These are phyloP conservation scores for Myotis myotis DNA, from an alignment of 2,797 vertebrate species.

Conservation along the genomic window DNA sequence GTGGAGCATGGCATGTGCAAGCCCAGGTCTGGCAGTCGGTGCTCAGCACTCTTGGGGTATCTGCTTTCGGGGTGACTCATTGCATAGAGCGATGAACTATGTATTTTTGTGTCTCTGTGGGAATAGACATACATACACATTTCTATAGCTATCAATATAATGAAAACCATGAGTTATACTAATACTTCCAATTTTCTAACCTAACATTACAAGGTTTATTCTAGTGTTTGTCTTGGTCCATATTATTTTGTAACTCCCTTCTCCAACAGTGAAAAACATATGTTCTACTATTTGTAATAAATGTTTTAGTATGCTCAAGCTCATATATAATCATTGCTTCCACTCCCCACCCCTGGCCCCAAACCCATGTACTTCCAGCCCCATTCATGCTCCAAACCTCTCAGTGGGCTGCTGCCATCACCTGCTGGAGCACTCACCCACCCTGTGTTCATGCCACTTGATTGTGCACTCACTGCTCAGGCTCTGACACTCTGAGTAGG, in stretches of 20 bases:
- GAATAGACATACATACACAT: neutral
- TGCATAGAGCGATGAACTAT: neutral
- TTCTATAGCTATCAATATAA: neutral
- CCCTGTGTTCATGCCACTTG: accelerated
- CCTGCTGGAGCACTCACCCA: accelerated
- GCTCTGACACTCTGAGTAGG: neutral
- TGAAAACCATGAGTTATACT: neutral
- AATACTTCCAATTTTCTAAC: neutral
- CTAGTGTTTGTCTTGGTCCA: neutral
- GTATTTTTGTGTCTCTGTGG: neutral
- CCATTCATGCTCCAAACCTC: neutral
- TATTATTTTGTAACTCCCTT: neutral
- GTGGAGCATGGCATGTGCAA: neutral
- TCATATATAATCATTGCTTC: neutral
- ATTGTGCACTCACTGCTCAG: neutral
- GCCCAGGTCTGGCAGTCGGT: neutral
- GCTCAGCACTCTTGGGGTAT: neutral
- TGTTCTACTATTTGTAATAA: neutral
- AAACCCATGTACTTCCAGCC: neutral
- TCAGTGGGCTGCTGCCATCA: neutral
- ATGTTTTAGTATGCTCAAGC: neutral
- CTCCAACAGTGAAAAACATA: neutral
- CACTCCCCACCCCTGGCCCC: accelerated
- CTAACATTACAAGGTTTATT: neutral
- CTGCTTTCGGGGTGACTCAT: neutral